A percentile compares a stretch with the other conserved stretches of the same genome.
Evolutionary conservation across 1,140 invertebrate species (phyloP).

Genomic region (Drosophila varians): DNA sequence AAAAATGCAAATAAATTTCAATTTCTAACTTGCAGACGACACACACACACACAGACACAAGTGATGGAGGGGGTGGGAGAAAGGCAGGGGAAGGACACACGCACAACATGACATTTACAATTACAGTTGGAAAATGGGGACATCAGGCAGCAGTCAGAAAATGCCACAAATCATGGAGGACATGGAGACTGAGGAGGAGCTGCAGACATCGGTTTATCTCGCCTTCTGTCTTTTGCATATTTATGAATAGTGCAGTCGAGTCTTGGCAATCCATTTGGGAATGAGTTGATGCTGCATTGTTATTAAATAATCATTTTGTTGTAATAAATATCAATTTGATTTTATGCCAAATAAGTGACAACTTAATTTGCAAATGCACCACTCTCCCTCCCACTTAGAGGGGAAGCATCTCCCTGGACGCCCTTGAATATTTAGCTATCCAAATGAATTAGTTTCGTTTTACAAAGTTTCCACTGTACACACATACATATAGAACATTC

Average conservation of each 20-base stretch:
- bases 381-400: background rate
- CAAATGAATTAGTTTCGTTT: conserved; percentile 60
- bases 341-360: conserved; percentile 67
- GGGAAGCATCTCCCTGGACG: background rate
- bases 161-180: conserved; percentile 69
- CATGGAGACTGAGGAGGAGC: conserved; percentile 15
- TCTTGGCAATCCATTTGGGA: conserved; percentile 52
- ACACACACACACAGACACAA: conserved; percentile 18
- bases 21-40: conserved; percentile 70
- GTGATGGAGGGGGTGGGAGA: background rate
- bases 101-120: conserved; percentile 78
- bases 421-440: conserved; percentile 63
- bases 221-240: conserved; percentile 57
- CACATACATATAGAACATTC: no score
- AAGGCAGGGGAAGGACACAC: conserved; percentile 7
- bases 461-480: conserved; percentile 1
- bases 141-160: conserved; percentile 56
- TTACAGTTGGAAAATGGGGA: conserved; percentile 58
- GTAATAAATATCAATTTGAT: conserved; percentile 79
- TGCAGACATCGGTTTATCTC: conserved; percentile 15
- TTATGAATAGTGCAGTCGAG: conserved; percentile 75
- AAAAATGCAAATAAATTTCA: conserved; percentile 82
- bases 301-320: conserved; percentile 80
- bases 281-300: conserved; percentile 39
- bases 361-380: conserved; percentile 61